Base-by-base conservation (phyloP, 2,797 vertebrate genomes). In the Lacerta agilis region DNA sequence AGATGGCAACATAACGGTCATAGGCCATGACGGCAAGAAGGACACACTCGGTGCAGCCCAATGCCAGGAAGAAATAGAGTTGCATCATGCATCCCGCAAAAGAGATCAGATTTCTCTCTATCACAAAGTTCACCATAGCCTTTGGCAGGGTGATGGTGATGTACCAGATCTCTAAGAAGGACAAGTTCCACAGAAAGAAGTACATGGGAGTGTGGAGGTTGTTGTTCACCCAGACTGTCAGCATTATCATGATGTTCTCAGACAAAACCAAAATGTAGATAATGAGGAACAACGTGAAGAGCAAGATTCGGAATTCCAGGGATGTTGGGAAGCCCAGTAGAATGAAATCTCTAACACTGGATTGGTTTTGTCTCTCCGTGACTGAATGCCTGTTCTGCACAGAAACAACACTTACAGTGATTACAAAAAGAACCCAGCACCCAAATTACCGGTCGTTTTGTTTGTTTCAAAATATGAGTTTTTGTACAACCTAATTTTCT, bases 1-100 rank as follows among this genome's bases (percentile, higher is more conserved):
- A 95, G 49, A 96, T 95, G 84, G 95, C 95, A 87, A 95, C 92
- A 43, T 94, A 96, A 8, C 92, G 90, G 49, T 96, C 95, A n/a
- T 95, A 95, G 33, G 95, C 94, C 95, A 95, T 96, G 20, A 93
- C 91, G 2, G 94, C 92, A 11, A 96, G 92, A 72, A 96, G 92
- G 4, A 92, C 90, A 87, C 94, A 95, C 75, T 96, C 95, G 23
- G 95, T 95, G 83, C 95, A 94, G 13, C 86, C 95, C 83, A 95
- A 41, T 17, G 92, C 94, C 27, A 95, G 83, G 78, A 96, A 95
- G 86, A 96, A 94, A 89, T 93, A 96, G 15, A 95, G 93, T 55
- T 96, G 94, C 1, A 92, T 93, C 92, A 96, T 95, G 82, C 95
- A 96, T 3, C 94, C 91, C 15, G 93, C 85, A 83, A 96, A 95